Conservation (phyloP, 2,888 invertebrate species). For the Acanthosepion pharaonis region DNA sequence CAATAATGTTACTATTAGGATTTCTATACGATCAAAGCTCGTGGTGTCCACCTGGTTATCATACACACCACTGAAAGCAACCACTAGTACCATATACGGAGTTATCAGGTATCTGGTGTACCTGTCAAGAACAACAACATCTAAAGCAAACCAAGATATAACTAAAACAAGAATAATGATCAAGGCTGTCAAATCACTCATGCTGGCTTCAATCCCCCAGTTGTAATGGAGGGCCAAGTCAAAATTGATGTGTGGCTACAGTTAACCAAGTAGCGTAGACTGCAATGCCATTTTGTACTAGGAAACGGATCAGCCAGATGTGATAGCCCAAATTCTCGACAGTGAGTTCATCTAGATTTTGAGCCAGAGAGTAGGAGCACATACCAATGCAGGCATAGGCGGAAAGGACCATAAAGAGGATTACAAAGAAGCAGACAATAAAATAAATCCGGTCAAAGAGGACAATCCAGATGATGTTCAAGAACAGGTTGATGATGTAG, state of each 20-base stretch:
- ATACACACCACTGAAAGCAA: conserved; percentile 58
- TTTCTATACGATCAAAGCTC: conserved; percentile 51
- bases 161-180: conserved; percentile 57
- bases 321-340: conserved; percentile 53
- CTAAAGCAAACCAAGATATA: conserved; percentile 58
- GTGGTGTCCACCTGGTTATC: conserved; percentile 51
- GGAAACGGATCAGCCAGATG: conserved; percentile 60
- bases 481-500: conserved; percentile 59
- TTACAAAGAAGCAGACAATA: conserved; percentile 51
- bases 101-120: conserved; percentile 59
- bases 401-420: conserved; percentile 52
- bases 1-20: conserved; percentile 53
- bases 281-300: conserved; percentile 63
- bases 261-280: conserved; percentile 63
- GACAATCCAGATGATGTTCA: conserved; percentile 68
- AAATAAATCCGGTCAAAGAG: conserved; percentile 54
- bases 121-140: conserved; percentile 59
- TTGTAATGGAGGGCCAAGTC: conserved; percentile 57
- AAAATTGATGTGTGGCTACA: conserved; percentile 61
- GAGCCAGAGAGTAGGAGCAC: conserved; percentile 56
- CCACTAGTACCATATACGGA: conserved; percentile 59
- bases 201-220: conserved; percentile 48
- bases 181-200: conserved; percentile 54
- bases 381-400: conserved; percentile 51
- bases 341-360: conserved; percentile 54